Conservation (phyloP, 2,113 vertebrate species). For the Nansenia antarctica region DNA sequence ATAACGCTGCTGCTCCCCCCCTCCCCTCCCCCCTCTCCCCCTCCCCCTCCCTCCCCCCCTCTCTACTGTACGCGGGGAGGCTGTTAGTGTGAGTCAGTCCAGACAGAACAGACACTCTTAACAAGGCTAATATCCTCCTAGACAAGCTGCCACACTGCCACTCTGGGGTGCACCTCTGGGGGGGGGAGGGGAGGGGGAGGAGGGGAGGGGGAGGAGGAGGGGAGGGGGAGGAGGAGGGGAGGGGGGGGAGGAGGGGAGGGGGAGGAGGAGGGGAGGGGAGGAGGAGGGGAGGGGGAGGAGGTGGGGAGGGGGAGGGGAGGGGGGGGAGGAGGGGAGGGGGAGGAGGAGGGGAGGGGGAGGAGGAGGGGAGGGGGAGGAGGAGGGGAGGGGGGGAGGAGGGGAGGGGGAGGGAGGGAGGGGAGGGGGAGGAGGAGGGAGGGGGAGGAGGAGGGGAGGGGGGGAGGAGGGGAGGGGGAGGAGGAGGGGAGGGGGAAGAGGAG, state of each 20-base stretch:
- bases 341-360: slow-evolving; percentile 16
- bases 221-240: slow-evolving; percentile 29
- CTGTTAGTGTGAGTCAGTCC: slow-evolving; percentile 43
- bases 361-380: slow-evolving; percentile 34
- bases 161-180: slow-evolving; percentile 30
- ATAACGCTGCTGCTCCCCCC: too few relatives aligned
- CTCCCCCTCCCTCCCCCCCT: slow-evolving; percentile 14
- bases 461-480: neutral
- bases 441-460: slow-evolving; percentile 35
- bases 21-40: slow-evolving; percentile 13
- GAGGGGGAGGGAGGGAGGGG: slow-evolving; percentile 32
- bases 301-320: slow-evolving; percentile 33
- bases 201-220: neutral
- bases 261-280: slow-evolving; percentile 28
- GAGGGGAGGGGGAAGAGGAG: slow-evolving; percentile 33
- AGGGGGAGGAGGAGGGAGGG: neutral
- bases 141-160: slow-evolving; percentile 36
- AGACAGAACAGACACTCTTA: slow-evolving; percentile 42
- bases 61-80: slow-evolving; percentile 38
- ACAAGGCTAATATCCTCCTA: slow-evolving; percentile 47
- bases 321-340: slow-evolving; percentile 2
- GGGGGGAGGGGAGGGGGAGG: slow-evolving; percentile 17
- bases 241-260: neutral
- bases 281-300: neutral
- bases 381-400: neutral